These are phyloP conservation scores for Rhinoraja longicauda DNA, from an alignment of 2,797 vertebrate species.

Conservation along the genomic window DNA sequence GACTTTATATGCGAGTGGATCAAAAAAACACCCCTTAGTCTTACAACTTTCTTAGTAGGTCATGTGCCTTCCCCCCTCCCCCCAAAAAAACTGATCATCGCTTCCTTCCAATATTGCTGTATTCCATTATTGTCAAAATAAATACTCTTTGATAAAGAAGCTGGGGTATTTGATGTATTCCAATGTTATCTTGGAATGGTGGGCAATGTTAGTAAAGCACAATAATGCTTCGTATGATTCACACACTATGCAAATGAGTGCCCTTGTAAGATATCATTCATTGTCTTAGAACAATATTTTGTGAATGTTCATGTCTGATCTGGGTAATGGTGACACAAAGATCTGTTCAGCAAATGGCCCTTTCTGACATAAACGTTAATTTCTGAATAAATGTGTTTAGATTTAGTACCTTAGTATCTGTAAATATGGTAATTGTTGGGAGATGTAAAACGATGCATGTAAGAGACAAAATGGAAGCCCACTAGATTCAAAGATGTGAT, in stretches of 20 bases:
- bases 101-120: no score
- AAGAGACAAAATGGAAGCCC: background rate
- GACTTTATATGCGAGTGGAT: no score
- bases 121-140: no score
- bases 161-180: no score
- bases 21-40: no score
- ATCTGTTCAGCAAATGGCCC: background rate
- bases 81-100: no score
- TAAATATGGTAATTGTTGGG: background rate
- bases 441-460: background rate
- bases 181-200: no score
- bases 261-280: background rate
- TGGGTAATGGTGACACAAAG: background rate
- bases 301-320: background rate
- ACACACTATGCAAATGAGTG: background rate
- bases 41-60: no score
- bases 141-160: no score
- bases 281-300: background rate
- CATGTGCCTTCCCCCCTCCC: no score
- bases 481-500: background rate
- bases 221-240: background rate
- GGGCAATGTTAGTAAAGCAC: no score
- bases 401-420: background rate
- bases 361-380: no score
- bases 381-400: background rate